Conservation (phyloP, 2,888 invertebrate species). For the Coecobrya sp. region DNA sequence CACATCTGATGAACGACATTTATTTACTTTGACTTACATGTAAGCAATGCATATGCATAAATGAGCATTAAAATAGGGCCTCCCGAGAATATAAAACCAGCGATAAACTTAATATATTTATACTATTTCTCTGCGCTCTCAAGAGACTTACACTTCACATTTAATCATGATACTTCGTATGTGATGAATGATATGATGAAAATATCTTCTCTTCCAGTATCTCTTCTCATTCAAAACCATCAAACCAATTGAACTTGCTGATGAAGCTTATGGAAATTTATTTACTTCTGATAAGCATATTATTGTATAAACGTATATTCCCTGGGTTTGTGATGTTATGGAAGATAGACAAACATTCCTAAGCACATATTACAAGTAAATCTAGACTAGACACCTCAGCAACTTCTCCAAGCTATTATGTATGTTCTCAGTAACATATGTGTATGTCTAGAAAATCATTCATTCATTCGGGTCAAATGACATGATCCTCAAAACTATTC, state of each 20-base stretch:
- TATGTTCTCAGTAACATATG: neutral
- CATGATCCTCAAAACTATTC: slow-evolving; percentile 64
- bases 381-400: neutral
- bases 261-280: slow-evolving; percentile 68
- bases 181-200: slow-evolving; percentile 55
- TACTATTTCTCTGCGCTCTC: slow-evolving; percentile 9
- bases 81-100: neutral
- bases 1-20: neutral
- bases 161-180: slow-evolving; percentile 42
- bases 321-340: neutral
- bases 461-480: slow-evolving; percentile 68
- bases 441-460: slow-evolving; percentile 16
- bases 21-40: neutral
- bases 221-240: slow-evolving; percentile 20
- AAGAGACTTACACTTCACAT: slow-evolving; percentile 9
- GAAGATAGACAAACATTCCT: neutral
- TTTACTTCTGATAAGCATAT: slow-evolving; percentile 24
- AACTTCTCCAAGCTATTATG: neutral
- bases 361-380: neutral
- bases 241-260: slow-evolving; percentile 43
- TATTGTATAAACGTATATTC: neutral
- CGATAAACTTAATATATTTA: slow-evolving; percentile 29
- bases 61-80: neutral
- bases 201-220: neutral
- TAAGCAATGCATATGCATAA: neutral